Base-by-base conservation (phyloP, 2,797 vertebrate species). In the Pagetopsis macropterus region DNA sequence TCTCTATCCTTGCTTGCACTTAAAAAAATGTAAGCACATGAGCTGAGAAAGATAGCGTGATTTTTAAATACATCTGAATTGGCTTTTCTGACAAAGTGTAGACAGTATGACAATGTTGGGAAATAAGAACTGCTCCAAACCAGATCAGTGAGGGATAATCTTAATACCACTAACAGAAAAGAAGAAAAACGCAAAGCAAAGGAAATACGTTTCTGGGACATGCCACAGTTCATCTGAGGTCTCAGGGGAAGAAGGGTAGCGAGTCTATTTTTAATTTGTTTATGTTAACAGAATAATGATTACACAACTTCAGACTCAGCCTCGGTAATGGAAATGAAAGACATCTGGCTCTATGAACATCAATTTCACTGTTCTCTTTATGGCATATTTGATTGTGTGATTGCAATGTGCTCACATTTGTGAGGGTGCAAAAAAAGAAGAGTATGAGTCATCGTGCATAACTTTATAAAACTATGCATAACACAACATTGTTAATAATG, bases 111-210 rank as follows among this genome's bases (percentile, higher is more conserved):
- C 56, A 54, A 40, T 54, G 40, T 67, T 15, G 14, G 19, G 19
- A 44, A 43, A 69, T 17, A 43, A 71, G 31, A 54, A 12, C 31
- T 5, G 41, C 56, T 49, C 31, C 17, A 41, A 61, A 58, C 21
- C 69, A 65, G 65, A 65, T 76, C 68, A 70, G 69, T 0, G 17
- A 65, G 51, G 61, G 68, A 73, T 83, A 59, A 80, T 80, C 66
- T 62, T 3, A 3, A 33, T 44, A 50, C 61, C n/a, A 55, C 21
- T 12, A 41, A 50, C 64, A 50, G 44, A 70, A 61, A 56, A 55
- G 58, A 51, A 52, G 33, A 66, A 33, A 27, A 37, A 45, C n/a
- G 31, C 41, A 21, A 15, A 8, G 12, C 46, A 41, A 13, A 2
- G 31, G 15, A 50, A 61, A 55, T 10, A 17, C 21, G 9, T 37